Percentiles rank a stretch among this genome's conserved stretches.
These are phyloP conservation scores for Drosophila watanabei DNA, from an alignment of 1,140 invertebrate species.

Conservation along the genomic window DNA sequence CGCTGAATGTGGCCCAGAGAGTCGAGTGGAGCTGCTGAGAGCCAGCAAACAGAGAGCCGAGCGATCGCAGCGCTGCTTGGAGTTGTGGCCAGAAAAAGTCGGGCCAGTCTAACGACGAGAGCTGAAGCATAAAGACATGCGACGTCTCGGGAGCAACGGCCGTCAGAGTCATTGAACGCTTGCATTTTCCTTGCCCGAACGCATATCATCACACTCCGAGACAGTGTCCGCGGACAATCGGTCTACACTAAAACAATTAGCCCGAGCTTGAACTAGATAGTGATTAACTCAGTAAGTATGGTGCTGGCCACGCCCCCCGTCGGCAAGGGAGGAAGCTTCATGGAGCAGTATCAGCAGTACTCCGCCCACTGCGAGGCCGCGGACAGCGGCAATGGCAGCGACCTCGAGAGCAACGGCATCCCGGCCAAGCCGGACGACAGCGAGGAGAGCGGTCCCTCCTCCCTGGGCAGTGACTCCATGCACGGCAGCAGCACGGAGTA, in stretches of 20 bases:
- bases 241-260: background rate
- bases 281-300: conserved; percentile 41
- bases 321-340: conserved; percentile 75
- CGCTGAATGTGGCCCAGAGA: conserved; percentile 59
- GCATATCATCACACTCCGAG: conserved; percentile 22
- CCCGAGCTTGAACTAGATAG: conserved; percentile 1
- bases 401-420: conserved; percentile 88
- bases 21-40: conserved; percentile 7
- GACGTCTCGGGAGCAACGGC: conserved; percentile 81
- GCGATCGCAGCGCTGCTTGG: conserved; percentile 41
- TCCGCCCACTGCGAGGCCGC: conserved; percentile 90
- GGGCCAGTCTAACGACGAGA: conserved; percentile 78
- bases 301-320: conserved; percentile 60
- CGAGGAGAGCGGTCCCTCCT: conserved; percentile 79
- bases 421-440: conserved; percentile 85
- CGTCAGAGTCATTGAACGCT: conserved; percentile 78
- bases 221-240: conserved; percentile 14
- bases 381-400: conserved; percentile 93
- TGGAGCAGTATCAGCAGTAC: conserved; percentile 75
- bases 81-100: conserved; percentile 63
- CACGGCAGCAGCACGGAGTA: conserved; percentile 75
- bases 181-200: conserved; percentile 48
- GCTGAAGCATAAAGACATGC: conserved; percentile 81
- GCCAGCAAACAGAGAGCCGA: conserved; percentile 16
- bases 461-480: conserved; percentile 79